Percentiles rank a stretch among this genome's conserved stretches.
phyloP scores from a whole-genome alignment of 2,113 vertebrate genomes.

The Beaufortia kweichowensis region DNA sequence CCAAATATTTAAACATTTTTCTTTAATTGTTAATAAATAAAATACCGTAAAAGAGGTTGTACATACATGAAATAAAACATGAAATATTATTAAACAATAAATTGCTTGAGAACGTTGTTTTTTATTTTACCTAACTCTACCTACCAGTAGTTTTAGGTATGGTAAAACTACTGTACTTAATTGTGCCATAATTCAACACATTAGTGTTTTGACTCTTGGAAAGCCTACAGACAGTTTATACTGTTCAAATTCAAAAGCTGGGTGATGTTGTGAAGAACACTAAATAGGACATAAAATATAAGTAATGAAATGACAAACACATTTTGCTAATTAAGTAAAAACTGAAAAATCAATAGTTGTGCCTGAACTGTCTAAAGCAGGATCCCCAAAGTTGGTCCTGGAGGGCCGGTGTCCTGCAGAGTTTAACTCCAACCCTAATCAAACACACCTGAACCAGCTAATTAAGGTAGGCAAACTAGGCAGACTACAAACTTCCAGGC shows the following conservation, averaged over 20 bases:
- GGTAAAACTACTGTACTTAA: slow-evolving; percentile 26
- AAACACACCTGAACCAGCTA: no score
- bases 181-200: slow-evolving; percentile 21
- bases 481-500: no score
- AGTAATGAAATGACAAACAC: slow-evolving; percentile 34
- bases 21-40: neutral
- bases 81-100: neutral
- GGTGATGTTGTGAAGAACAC: slow-evolving; percentile 31
- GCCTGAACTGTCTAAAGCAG: slow-evolving; percentile 68
- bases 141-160: slow-evolving; percentile 65
- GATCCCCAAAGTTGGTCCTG: no score
- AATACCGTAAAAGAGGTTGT: neutral
- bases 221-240: slow-evolving; percentile 1
- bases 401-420: no score
- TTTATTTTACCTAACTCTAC: slow-evolving; percentile 9
- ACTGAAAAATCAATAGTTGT: slow-evolving; percentile 48
- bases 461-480: no score
- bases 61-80: neutral
- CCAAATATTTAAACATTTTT: neutral
- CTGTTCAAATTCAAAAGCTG: slow-evolving; percentile 4
- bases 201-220: slow-evolving; percentile 13
- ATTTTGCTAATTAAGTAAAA: slow-evolving; percentile 61
- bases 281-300: slow-evolving; percentile 42
- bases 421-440: no score
- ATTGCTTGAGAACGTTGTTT: neutral